Conservation (phyloP, 1,140 invertebrate genomes). For the Rhyacophila brunnea region DNA sequence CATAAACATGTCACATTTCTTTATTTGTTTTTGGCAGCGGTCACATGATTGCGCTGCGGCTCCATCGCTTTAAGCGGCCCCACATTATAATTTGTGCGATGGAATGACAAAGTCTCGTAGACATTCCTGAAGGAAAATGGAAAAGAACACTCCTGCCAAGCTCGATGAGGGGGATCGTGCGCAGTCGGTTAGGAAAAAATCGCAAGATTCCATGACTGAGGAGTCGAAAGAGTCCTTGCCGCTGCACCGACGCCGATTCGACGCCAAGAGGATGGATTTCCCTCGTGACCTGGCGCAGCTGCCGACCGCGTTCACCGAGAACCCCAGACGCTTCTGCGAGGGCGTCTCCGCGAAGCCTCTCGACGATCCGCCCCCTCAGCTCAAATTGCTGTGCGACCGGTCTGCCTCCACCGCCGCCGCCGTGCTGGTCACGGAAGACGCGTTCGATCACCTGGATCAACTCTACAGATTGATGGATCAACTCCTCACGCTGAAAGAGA, state of each 20-base stretch:
- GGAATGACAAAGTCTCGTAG: neutral
- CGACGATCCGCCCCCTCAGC: conserved; percentile 12
- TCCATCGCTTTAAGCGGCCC: too few relatives aligned
- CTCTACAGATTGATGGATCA: conserved; percentile 74
- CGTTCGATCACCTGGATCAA: conserved; percentile 75
- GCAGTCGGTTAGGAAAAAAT: neutral
- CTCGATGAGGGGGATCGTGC: conserved; percentile 1
- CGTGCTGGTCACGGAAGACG: conserved; percentile 56
- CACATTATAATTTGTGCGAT: too few relatives aligned
- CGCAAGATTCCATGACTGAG: neutral
- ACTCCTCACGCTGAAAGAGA: conserved; percentile 67
- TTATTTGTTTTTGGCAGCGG: too few relatives aligned
- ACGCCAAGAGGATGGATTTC: conserved; percentile 26
- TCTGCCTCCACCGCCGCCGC: conserved; percentile 47
- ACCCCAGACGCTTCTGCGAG: conserved; percentile 22
- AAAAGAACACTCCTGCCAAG: conserved; percentile 3
- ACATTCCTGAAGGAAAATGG: conserved; percentile 1
- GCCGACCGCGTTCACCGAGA: conserved; percentile 13
- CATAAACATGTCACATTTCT: too few relatives aligned
- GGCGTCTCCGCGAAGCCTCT: conserved; percentile 17
- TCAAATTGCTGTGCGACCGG: conserved; percentile 42
- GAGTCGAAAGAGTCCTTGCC: conserved; percentile 7
- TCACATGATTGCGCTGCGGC: too few relatives aligned
- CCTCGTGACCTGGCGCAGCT: conserved; percentile 14
- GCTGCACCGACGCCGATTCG: conserved; percentile 27